Conservation (phyloP, 2,797 vertebrate species). For the Phyllotis vaccarum region DNA sequence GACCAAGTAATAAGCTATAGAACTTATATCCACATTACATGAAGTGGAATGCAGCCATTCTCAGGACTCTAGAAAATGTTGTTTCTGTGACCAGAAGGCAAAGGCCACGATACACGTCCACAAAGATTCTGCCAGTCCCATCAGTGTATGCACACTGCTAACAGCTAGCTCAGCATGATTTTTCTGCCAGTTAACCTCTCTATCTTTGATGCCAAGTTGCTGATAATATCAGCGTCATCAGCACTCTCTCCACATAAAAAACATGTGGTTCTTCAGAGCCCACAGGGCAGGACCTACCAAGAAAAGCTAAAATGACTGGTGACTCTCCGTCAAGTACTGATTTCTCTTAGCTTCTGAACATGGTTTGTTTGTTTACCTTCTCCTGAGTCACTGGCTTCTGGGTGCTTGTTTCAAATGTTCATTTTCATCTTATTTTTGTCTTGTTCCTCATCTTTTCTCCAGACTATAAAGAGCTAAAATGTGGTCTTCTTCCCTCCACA, state of each 20-base stretch:
- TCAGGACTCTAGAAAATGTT: background rate
- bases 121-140: background rate
- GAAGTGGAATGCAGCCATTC: background rate
- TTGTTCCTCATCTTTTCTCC: background rate
- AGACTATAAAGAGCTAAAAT: background rate
- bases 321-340: background rate
- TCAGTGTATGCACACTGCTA: background rate
- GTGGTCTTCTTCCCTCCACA: background rate
- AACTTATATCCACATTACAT: background rate
- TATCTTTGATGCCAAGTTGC: background rate
- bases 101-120: background rate
- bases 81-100: background rate
- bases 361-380: too few relatives aligned
- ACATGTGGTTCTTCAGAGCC: background rate
- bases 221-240: background rate
- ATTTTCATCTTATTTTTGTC: background rate
- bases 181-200: background rate
- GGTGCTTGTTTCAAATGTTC: background rate
- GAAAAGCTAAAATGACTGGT: background rate
- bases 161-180: background rate
- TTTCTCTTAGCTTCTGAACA: background rate
- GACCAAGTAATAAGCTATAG: background rate
- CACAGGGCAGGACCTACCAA: background rate
- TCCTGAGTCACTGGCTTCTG: background rate
- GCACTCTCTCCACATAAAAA: background rate